phyloP scores from a whole-genome alignment of 1,140 invertebrate species.

The Drosophila yakuba region DNA sequence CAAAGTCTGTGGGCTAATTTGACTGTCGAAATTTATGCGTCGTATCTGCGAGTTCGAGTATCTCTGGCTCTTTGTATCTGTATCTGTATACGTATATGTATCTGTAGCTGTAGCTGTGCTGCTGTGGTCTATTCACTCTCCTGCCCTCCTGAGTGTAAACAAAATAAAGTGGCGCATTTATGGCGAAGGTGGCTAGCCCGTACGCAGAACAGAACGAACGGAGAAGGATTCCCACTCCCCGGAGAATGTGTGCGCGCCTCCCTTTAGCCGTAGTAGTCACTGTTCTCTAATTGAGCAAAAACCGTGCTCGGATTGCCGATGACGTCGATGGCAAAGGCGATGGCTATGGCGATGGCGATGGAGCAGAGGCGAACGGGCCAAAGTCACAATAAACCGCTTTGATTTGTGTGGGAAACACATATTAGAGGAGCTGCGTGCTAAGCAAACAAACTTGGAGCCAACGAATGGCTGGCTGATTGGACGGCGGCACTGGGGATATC shows the following conservation, averaged over 20 bases:
- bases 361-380: constrained; percentile 26
- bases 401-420: constrained; percentile 65
- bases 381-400: constrained; percentile 71
- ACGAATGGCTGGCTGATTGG: constrained; percentile 9
- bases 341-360: not conserved
- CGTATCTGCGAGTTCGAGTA: constrained; percentile 43
- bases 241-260: constrained; percentile 28
- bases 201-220: not conserved
- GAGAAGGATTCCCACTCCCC: constrained; percentile 13
- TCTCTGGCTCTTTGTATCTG: constrained; percentile 17
- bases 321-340: constrained; percentile 38
- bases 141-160: constrained; percentile 52
- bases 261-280: not conserved
- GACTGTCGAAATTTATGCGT: constrained; percentile 72
- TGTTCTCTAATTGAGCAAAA: constrained; percentile 78
- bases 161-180: constrained; percentile 81
- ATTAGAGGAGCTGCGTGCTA: constrained; percentile 39
- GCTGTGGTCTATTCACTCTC: constrained; percentile 18
- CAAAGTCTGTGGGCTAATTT: constrained; percentile 70
- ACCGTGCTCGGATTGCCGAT: constrained; percentile 73
- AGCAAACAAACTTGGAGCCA: constrained; percentile 55
- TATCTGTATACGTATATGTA: constrained; percentile 9
- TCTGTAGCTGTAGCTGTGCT: constrained; percentile 12
- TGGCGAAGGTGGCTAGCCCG: constrained; percentile 70
- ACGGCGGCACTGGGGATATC: constrained; percentile 12